Conservation (phyloP, 2,113 vertebrate genomes). For the Myodes glareolus region DNA sequence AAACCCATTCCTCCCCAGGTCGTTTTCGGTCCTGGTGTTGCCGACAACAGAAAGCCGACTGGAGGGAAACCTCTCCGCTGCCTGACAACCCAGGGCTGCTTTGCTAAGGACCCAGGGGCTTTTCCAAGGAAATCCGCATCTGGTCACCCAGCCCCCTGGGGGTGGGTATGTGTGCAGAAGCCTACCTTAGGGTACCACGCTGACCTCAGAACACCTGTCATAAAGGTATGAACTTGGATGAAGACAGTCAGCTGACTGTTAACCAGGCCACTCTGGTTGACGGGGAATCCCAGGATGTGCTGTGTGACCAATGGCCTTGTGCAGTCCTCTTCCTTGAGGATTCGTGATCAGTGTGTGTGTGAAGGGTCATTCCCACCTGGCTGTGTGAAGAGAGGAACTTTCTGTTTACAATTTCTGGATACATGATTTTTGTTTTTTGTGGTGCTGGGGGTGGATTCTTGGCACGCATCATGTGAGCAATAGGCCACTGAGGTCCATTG, state of each 20-base stretch:
- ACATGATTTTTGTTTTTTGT: no score
- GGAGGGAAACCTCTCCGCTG: neutral
- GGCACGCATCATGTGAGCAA: neutral
- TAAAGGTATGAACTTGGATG: neutral
- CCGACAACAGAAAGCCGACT: neutral
- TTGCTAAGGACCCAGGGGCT: neutral
- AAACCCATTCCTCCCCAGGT: neutral
- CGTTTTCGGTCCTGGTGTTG: neutral
- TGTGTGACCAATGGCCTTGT: neutral
- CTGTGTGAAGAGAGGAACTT: neutral
- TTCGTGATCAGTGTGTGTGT: neutral
- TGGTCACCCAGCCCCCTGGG: neutral
- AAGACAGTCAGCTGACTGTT: neutral
- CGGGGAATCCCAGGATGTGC: neutral
- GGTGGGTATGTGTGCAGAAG: neutral
- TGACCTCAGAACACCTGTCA: neutral
- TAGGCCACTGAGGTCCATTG: neutral
- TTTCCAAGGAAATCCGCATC: neutral
- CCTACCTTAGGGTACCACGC: neutral
- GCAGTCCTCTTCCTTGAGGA: neutral
- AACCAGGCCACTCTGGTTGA: no score
- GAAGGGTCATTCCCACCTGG: no score
- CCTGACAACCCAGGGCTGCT: neutral
- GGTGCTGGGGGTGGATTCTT: neutral
- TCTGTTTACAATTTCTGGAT: neutral